Percentiles rank a stretch among this genome's conserved stretches.
Evolutionary conservation across 2,888 invertebrate genomes (phyloP).

Genomic region (Nymphalis urticae): DNA sequence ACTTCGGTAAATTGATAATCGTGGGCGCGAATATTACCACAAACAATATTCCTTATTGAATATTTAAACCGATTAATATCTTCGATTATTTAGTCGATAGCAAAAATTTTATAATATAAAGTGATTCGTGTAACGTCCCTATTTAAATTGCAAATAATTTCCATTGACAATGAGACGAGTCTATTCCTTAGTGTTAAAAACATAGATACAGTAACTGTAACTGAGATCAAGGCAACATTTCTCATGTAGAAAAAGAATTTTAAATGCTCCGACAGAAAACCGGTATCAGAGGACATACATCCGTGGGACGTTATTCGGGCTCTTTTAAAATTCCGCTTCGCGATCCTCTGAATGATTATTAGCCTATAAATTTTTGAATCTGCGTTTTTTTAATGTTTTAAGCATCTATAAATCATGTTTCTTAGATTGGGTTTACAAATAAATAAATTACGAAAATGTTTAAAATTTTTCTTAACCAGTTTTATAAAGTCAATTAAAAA

Average conservation of each 20-base stretch:
- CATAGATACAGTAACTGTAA: conserved; percentile 31
- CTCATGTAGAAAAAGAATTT: conserved; percentile 37
- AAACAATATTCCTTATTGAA: no score
- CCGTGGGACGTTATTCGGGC: conserved; percentile 26
- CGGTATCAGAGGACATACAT: conserved; percentile 34
- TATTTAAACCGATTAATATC: no score
- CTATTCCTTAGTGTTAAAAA: conserved; percentile 10
- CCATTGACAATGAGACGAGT: background rate
- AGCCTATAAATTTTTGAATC: background rate
- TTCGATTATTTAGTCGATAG: no score
- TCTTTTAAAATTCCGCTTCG: conserved; percentile 16
- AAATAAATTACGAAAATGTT: no score
- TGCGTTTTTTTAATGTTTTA: background rate
- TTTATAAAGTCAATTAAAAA: no score
- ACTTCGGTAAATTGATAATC: no score
- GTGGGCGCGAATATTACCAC: no score
- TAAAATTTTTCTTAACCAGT: no score
- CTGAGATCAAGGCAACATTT: conserved; percentile 29
- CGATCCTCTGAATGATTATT: conserved; percentile 6
- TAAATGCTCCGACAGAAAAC: conserved; percentile 35
- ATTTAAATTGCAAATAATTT: background rate
- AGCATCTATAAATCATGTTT: background rate
- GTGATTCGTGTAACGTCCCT: background rate
- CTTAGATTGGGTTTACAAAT: no score
- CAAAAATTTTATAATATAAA: background rate